phyloP scores from a whole-genome alignment of 1,140 invertebrate species.

The Lucilia sericata region DNA sequence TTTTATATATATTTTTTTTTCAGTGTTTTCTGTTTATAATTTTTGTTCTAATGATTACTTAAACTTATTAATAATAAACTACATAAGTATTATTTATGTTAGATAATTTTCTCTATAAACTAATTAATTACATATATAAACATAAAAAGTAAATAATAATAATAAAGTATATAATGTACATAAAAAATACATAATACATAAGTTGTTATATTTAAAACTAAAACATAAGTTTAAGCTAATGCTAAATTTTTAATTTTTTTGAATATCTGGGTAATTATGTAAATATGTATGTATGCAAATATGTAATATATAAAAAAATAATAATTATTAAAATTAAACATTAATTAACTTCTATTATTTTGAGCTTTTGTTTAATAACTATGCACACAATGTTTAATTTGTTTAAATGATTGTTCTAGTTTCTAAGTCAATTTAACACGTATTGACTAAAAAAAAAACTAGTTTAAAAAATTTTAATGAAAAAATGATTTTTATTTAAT shows the following conservation, averaged over 20 bases:
- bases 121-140: no score
- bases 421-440: not conserved
- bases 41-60: no score
- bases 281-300: not conserved
- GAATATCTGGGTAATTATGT: not conserved
- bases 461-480: not conserved
- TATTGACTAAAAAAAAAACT: no score
- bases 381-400: constrained; percentile 30
- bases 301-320: not conserved
- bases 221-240: not conserved
- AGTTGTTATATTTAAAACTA: not conserved
- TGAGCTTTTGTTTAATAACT: constrained; percentile 6
- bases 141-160: not conserved
- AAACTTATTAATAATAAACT: no score
- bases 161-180: constrained; percentile 22
- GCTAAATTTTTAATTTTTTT: no score
- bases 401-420: not conserved
- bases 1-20: no score
- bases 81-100: no score
- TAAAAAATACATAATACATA: not conserved
- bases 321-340: not conserved
- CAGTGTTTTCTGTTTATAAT: no score
- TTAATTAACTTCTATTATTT: not conserved
- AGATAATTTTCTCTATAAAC: no score
- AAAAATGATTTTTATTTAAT: not conserved